Base-by-base conservation (phyloP, 2,113 vertebrate species). In the Mormoops blainvillei region DNA sequence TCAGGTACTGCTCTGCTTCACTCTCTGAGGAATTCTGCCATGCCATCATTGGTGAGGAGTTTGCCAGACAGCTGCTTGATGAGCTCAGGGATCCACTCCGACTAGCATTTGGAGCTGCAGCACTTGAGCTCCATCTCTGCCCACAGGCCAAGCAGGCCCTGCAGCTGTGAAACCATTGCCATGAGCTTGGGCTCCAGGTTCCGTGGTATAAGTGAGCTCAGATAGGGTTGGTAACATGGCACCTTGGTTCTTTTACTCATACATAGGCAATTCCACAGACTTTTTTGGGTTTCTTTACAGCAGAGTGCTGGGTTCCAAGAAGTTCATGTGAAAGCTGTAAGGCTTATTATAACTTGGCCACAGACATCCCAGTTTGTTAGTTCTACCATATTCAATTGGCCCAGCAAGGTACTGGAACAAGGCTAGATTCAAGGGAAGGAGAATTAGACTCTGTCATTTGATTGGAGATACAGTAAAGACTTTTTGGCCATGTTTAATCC, bases 1-100 rank as follows among this genome's bases (percentile, higher is more conserved):
- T 99, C 98, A 99, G 97, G 97, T 99, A 99, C 24, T 98, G 99
- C 98, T 99, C 99, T 85, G 56, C 56, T 58, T 58, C 56, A 58
- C 56, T 58, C 56, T 58, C 97, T 99, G 85, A 99, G 98, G 33
- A 99, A 98, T 94, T 99, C 99, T 9, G 99, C 99, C 82, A 99
- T 98, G 95, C 99, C 99, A 99, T 99, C 99, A 7, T 19, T 36
- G 65, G 18, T 18, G 33, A 36, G 36, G 65, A 68, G n/a, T 19
- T 68, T 68, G 33, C 7, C 18, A 16, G 65, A 9, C 65, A 68
- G n/a, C n/a, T 68, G n/a, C 65, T 36, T 20, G 18, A 36, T 36
- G 16, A 68, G 65, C n/a, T 68, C 7, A 33, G 18, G 65, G n/a
- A 68, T 68, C 18, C 18, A 18, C 13, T 68, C 65, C 65, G 16